Evolutionary conservation across 2,888 invertebrate species (phyloP).

Genomic region (Chaetoderma sp.): DNA sequence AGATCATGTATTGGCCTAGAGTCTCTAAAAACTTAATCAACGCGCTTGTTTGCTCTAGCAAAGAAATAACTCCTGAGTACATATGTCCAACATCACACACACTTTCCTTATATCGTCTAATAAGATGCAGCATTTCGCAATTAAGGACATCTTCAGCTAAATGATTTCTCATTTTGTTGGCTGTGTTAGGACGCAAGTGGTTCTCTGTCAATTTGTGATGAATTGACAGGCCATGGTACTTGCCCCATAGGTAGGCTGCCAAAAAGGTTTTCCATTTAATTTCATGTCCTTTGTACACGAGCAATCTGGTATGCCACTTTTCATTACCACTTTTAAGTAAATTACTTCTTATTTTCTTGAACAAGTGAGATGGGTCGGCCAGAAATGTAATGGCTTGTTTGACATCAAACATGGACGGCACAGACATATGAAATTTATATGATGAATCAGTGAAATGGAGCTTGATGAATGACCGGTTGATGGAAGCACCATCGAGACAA

Average conservation of each 20-base stretch:
- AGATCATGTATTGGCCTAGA: not conserved
- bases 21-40: not conserved
- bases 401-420: not conserved
- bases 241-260: constrained; percentile 2
- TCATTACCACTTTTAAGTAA: constrained; percentile 8
- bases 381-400: not conserved
- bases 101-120: not conserved
- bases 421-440: not conserved
- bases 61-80: not conserved
- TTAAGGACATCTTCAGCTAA: no score
- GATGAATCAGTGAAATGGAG: not conserved
- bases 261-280: constrained; percentile 4
- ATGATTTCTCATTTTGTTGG: not conserved
- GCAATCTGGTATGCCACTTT: constrained; percentile 3
- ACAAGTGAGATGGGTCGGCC: not conserved
- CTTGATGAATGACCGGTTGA: constrained; percentile 2
- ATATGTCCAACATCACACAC: not conserved
- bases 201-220: not conserved
- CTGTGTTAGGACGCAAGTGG: not conserved
- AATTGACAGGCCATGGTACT: not conserved
- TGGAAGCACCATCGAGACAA: constrained; percentile 4
- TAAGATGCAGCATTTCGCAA: not conserved
- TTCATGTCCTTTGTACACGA: not conserved
- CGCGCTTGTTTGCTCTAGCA: not conserved
- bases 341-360: not conserved